These are phyloP conservation scores for Anguilla obscura DNA, from an alignment of 2,797 vertebrate species.

Conservation along the genomic window DNA sequence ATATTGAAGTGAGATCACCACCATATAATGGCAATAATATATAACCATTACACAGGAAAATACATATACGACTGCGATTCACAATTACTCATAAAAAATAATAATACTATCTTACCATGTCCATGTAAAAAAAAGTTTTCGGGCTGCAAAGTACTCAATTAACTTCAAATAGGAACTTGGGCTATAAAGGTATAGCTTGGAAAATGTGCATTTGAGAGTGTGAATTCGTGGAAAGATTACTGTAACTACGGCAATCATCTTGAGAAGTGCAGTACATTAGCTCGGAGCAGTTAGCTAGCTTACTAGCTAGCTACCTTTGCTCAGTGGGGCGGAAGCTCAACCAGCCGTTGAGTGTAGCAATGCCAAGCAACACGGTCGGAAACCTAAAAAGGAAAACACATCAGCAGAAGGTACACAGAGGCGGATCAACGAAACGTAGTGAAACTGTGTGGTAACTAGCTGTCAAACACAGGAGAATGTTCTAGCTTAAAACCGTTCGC, in stretches of 20 bases:
- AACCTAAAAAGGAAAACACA: constrained; percentile 19
- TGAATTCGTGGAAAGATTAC: background rate
- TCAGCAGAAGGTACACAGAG: background rate
- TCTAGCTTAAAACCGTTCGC: constrained; percentile 22
- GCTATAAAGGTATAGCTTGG: background rate
- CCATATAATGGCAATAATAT: background rate
- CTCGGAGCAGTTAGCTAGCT: background rate
- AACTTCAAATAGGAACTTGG: constrained; percentile 16
- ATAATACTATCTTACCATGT: background rate
- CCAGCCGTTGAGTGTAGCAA: background rate
- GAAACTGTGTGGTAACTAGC: background rate
- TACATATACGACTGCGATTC: background rate
- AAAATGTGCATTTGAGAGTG: background rate
- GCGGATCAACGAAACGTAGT: background rate
- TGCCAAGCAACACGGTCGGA: constrained; percentile 15
- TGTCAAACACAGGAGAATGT: constrained; percentile 35
- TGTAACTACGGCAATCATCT: constrained; percentile 17
- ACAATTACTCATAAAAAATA: background rate
- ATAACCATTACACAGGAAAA: background rate
- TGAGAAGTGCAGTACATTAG: constrained; percentile 1
- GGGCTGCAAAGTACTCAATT: background rate
- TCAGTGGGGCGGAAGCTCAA: constrained; percentile 26
- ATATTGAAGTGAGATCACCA: background rate
- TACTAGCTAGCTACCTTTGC: constrained; percentile 19
- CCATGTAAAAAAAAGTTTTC: background rate